These are phyloP conservation scores for Zoanthus gigantus DNA, from an alignment of 92 coral and sea anemone species.

Conservation along the genomic window DNA sequence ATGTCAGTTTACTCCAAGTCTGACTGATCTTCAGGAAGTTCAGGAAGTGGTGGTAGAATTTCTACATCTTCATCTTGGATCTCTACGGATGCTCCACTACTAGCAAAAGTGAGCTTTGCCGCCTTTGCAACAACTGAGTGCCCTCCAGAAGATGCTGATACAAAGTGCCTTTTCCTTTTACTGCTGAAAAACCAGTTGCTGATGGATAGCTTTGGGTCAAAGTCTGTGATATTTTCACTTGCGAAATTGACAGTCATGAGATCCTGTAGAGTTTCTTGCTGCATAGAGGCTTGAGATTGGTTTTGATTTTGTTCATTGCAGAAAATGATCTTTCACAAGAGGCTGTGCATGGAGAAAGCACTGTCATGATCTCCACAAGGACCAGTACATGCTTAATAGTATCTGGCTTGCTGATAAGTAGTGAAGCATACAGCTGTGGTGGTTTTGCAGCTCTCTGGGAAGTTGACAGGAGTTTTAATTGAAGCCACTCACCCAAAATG, in stretches of 20 bases:
- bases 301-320: background rate
- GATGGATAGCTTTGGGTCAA: slow-evolving; percentile 50
- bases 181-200: slow-evolving; percentile 35
- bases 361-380: slow-evolving; percentile 19
- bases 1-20: slow-evolving; percentile 3
- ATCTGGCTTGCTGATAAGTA: slow-evolving; percentile 27
- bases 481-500: slow-evolving; percentile 27
- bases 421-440: background rate
- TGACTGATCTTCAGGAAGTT: slow-evolving; percentile 33
- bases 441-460: slow-evolving; percentile 39
- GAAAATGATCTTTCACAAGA: background rate
- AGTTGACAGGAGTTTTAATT: slow-evolving; percentile 28
- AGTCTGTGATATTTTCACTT: slow-evolving; percentile 37
- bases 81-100: slow-evolving; percentile 18
- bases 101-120: slow-evolving; percentile 17
- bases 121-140: slow-evolving; percentile 27
- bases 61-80: background rate
- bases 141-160: slow-evolving; percentile 13
- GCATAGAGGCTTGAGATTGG: slow-evolving; percentile 8
- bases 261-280: slow-evolving; percentile 53
- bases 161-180: slow-evolving; percentile 47
- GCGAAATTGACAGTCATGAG: slow-evolving; percentile 47
- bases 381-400: background rate
- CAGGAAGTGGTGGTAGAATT: slow-evolving; percentile 27
- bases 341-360: slow-evolving; percentile 42